phyloP scores from a whole-genome alignment of 2,888 invertebrate genomes.

The Hypomecis atomaria region DNA sequence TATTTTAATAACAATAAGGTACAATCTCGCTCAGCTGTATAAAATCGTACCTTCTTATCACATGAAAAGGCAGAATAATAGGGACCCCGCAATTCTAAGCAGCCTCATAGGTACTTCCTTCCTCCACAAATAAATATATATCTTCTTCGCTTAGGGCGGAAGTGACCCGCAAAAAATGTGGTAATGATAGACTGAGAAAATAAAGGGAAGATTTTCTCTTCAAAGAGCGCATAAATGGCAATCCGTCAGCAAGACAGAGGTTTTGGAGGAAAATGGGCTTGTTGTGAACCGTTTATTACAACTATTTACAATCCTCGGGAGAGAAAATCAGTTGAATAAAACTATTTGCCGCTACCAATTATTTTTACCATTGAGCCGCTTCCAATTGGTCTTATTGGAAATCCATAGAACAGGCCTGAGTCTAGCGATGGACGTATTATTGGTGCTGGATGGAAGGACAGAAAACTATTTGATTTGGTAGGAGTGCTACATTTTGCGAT shows the following conservation, averaged over 20 bases:
- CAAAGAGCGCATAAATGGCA: conserved; percentile 18
- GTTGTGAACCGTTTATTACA: conserved; percentile 1
- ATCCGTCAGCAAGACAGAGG: conserved; percentile 15
- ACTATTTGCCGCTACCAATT: too few relatives aligned
- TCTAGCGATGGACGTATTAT: too few relatives aligned
- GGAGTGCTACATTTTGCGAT: too few relatives aligned
- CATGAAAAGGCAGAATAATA: conserved; percentile 18
- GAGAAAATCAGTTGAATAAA: not conserved
- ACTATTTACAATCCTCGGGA: not conserved
- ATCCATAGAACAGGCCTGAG: too few relatives aligned
- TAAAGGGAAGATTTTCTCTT: conserved; percentile 27
- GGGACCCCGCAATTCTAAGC: conserved; percentile 15
- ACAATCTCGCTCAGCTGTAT: not conserved
- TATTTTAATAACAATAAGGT: too few relatives aligned
- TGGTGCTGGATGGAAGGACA: too few relatives aligned
- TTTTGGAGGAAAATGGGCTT: conserved; percentile 11
- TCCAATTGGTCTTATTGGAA: too few relatives aligned
- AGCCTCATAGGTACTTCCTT: conserved; percentile 12
- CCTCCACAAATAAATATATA: conserved; percentile 29
- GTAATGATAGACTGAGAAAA: conserved; percentile 28
- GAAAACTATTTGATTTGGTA: too few relatives aligned
- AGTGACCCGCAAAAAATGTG: conserved; percentile 30
- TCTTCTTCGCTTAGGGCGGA: conserved; percentile 25
- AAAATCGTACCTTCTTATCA: not conserved
- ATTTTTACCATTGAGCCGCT: too few relatives aligned